These are phyloP conservation scores for Bubo bubo DNA, from an alignment of 2,113 vertebrate genomes.

Conservation along the genomic window DNA sequence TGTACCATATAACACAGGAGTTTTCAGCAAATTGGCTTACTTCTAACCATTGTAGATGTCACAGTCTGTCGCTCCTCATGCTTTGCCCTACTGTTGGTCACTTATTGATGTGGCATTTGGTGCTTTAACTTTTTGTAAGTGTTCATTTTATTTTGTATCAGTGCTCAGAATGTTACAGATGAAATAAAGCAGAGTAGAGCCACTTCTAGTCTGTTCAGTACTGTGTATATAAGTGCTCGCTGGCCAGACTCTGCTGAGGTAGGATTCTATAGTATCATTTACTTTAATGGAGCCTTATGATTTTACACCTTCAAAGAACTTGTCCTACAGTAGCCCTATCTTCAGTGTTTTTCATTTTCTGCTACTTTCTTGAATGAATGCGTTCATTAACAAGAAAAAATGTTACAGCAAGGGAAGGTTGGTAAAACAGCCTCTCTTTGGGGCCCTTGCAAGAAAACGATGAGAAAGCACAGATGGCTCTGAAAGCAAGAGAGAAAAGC, in stretches of 20 bases:
- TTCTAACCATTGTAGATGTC: neutral
- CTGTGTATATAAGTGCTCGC: neutral
- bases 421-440: constrained; percentile 32
- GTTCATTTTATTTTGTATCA: neutral
- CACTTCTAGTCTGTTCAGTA: neutral
- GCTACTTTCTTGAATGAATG: constrained; percentile 50
- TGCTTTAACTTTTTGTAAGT: neutral
- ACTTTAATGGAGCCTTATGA: constrained; percentile 35
- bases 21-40: constrained; percentile 9
- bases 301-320: constrained; percentile 26
- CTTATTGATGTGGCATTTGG: neutral
- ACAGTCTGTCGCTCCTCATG: neutral
- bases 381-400: constrained; percentile 50
- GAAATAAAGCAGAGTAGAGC: neutral
- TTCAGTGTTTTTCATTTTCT: constrained; percentile 28
- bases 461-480: constrained; percentile 66
- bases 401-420: neutral
- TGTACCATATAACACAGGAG: neutral
- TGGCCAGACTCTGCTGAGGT: neutral
- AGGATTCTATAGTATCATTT: neutral
- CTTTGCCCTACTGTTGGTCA: neutral
- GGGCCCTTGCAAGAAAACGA: constrained; percentile 11
- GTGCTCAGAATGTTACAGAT: neutral
- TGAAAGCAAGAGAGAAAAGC: constrained; percentile 41
- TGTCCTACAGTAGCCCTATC: neutral